Percentiles rank a stretch among this genome's conserved stretches.
phyloP scores from a whole-genome alignment of 1,140 invertebrate species.

The Matsumurasca onukii region DNA sequence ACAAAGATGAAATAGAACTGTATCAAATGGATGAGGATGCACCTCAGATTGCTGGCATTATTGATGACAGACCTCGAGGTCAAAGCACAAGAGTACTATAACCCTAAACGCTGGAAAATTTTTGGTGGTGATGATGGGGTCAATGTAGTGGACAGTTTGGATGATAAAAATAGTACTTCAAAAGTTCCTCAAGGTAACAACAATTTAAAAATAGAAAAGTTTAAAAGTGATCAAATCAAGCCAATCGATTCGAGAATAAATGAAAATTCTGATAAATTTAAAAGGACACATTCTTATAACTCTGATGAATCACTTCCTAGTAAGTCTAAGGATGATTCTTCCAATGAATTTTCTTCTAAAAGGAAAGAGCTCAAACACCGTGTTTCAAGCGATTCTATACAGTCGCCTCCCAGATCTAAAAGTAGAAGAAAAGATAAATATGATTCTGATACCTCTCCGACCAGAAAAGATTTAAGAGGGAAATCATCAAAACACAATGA shows the following conservation, averaged over 20 bases:
- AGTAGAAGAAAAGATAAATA: no score
- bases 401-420: no score
- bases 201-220: no score
- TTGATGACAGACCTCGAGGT: constrained; percentile 82
- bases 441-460: no score
- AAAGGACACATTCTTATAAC: not conserved
- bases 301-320: constrained; percentile 2
- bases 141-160: not conserved
- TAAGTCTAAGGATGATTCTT: constrained; percentile 18
- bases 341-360: no score
- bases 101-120: constrained; percentile 70
- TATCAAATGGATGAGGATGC: constrained; percentile 75
- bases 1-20: constrained; percentile 69
- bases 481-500: no score
- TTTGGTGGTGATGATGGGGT: constrained; percentile 51
- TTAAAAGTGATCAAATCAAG: no score
- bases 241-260: not conserved
- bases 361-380: no score
- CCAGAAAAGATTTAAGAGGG: no score
- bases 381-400: no score
- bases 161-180: not conserved
- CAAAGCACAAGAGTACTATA: constrained; percentile 61
- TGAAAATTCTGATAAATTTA: not conserved
- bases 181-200: not conserved
- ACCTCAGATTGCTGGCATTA: constrained; percentile 85